Conservation (phyloP, 2,888 invertebrate genomes). For the Venusia cambrica region DNA sequence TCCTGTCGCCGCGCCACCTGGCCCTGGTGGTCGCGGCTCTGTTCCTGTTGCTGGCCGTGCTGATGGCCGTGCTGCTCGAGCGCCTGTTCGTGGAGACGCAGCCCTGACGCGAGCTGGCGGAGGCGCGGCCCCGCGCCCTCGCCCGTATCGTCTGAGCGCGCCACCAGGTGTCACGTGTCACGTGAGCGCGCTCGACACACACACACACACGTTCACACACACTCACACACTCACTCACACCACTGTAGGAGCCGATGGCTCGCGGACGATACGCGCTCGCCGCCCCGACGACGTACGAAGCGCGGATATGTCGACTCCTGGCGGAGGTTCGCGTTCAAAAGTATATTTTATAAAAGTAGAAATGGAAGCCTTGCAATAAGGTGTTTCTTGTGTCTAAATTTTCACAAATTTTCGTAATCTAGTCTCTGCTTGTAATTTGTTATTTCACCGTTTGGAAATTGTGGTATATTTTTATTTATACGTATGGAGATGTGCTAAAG, state of each 20-base stretch:
- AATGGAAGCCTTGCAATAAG: slow-evolving; percentile 44
- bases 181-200: too few species aligned
- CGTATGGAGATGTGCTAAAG: slow-evolving; percentile 40
- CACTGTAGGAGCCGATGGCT: too few species aligned
- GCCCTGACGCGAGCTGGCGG: slow-evolving; percentile 69
- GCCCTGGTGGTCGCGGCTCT: slow-evolving; percentile 82
- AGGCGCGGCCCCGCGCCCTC: slow-evolving; percentile 61
- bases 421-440: slow-evolving; percentile 66
- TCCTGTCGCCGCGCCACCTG: slow-evolving; percentile 68
- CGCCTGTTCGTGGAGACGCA: slow-evolving; percentile 69
- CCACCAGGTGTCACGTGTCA: too few species aligned
- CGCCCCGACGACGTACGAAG: neutral
- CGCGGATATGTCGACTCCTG: neutral
- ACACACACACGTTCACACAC: too few species aligned
- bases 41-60: slow-evolving; percentile 82
- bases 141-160: slow-evolving; percentile 46
- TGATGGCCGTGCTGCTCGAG: slow-evolving; percentile 83
- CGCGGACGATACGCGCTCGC: too few species aligned
- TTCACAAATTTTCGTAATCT: slow-evolving; percentile 61
- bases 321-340: slow-evolving; percentile 23
- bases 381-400: slow-evolving; percentile 51
- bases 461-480: slow-evolving; percentile 43
- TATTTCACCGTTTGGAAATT: slow-evolving; percentile 45
- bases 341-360: slow-evolving; percentile 46
- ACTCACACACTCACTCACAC: too few species aligned